These are phyloP conservation scores for Syngnathus acus DNA, from an alignment of 2,797 vertebrate genomes.

Conservation along the genomic window DNA sequence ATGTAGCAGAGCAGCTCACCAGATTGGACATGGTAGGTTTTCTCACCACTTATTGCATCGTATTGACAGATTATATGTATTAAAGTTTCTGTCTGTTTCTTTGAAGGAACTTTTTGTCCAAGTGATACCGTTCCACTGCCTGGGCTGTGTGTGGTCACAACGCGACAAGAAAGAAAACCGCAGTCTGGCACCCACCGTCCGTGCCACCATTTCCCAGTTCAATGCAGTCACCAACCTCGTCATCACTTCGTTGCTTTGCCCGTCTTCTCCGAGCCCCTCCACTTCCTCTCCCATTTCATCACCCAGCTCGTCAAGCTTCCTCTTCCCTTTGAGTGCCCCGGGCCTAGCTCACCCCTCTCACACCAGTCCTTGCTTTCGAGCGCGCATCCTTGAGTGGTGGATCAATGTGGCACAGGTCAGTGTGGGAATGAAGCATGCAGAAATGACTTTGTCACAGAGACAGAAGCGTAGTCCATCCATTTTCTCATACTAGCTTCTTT, in stretches of 20 bases:
- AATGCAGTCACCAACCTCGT: conserved; percentile 80
- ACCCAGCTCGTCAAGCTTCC: conserved; percentile 32
- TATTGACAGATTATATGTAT: neutral
- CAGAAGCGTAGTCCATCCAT: neutral
- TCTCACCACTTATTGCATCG: neutral
- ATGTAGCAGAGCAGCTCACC: conserved; percentile 82
- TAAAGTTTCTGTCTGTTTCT: neutral
- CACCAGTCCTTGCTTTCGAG: conserved; percentile 62
- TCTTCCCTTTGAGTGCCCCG: conserved; percentile 25
- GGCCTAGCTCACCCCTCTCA: conserved; percentile 36
- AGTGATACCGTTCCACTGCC: conserved; percentile 79
- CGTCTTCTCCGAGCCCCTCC: conserved; percentile 20
- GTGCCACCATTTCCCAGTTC: conserved; percentile 87
- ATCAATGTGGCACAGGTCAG: conserved; percentile 80
- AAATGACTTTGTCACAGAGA: neutral
- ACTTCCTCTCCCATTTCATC: conserved; percentile 44
- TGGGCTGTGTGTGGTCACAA: conserved; percentile 87
- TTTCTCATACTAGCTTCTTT: neutral
- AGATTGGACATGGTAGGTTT: conserved; percentile 76
- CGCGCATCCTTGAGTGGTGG: conserved; percentile 79
- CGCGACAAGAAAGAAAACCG: conserved; percentile 80
- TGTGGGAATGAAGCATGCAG: neutral
- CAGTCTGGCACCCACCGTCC: conserved; percentile 70
- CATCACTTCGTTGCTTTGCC: conserved; percentile 78
- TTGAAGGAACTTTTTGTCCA: conserved; percentile 77